Base-by-base conservation (phyloP, 1,140 invertebrate species). In the Drosophila sp. region DNA sequence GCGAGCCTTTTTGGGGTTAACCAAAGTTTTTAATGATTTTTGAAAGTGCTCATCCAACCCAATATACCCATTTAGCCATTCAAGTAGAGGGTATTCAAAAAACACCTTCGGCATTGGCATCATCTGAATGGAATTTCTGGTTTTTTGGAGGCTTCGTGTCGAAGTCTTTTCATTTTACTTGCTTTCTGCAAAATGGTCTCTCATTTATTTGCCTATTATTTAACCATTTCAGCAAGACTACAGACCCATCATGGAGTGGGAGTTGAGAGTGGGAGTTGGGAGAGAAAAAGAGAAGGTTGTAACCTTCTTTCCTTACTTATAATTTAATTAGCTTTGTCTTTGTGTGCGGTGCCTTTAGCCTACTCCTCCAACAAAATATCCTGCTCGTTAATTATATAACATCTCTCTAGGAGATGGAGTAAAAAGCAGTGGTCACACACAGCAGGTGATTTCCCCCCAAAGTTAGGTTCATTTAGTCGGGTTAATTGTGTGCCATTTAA, bases 321-420 rank as follows among this genome's bases (percentile, higher is more conserved):
- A 89, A 86, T 86, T 89, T 86, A 86, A 86, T 86, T 86, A 86
- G 76, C 61, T 79, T 75, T 89, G 72, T 77, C 75, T 66, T 64
- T 54, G 62, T 55, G 6, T 60, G 17, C 41, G 10, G 56, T 50
- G 23, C 55, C 50, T 82, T 72, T 64, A 47, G 54, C 47, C 41
- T 60, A n/a, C 4, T 60, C n/a, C 56, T 40, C 50, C 68, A 55
- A 73, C 32, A n/a, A 44, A 23, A 44, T 58, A 41, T 47, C 72
- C 72, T 54, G 67, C 76, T 74, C 60, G 73, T 76, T 66, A 76
- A 84, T 86, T 86, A 76, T 70, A 82, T 83, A 86, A 85, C 67
- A 55, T 54, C 17, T 17, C 17, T 17, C 44, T 23, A 67, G 70
- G 76, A 70, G 72, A 67, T 79, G 69, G 32, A 55, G 55, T 57